These are phyloP conservation scores for Columba guinea DNA, from an alignment of 2,797 vertebrate genomes.

Conservation along the genomic window DNA sequence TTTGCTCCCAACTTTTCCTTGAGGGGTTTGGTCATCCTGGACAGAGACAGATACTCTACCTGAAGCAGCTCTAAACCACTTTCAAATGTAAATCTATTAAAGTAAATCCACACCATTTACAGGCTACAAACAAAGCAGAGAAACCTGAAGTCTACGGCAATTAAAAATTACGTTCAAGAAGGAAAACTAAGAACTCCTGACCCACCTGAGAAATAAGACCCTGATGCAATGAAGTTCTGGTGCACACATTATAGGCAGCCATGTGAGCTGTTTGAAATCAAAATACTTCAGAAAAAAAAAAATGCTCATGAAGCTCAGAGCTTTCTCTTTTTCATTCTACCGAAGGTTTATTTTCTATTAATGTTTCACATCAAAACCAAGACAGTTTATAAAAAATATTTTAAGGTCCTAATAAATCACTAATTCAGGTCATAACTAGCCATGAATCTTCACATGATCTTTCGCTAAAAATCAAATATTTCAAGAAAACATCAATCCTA, in stretches of 20 bases:
- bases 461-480: neutral
- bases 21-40: neutral
- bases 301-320: too few species aligned
- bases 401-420: neutral
- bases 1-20: neutral
- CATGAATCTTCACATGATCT: neutral
- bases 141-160: neutral
- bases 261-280: neutral
- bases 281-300: neutral
- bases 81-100: rapidly evolving
- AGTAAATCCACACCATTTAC: neutral
- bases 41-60: neutral
- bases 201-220: neutral
- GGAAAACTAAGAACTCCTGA: neutral
- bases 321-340: rapidly evolving
- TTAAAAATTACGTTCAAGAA: neutral
- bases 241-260: neutral
- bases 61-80: neutral
- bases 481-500: neutral
- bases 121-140: neutral
- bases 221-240: neutral
- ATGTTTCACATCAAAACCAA: neutral
- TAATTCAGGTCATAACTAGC: neutral
- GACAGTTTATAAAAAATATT: neutral
- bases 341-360: neutral